phyloP scores from a whole-genome alignment of 2,888 invertebrate species.

The Rapana venosa region DNA sequence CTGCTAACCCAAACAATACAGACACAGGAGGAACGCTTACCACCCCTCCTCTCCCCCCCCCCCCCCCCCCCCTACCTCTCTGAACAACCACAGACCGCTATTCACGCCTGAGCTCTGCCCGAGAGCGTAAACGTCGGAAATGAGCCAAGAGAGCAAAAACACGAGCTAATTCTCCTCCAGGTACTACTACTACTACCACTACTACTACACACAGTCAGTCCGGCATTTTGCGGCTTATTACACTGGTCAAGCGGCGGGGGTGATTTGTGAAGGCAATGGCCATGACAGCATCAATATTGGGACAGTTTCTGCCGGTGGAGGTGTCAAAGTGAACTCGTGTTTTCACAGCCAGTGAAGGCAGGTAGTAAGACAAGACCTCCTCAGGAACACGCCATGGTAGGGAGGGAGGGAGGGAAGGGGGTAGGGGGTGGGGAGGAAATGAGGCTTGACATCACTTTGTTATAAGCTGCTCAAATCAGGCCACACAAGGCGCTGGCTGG shows the following conservation, averaged over 20 bases:
- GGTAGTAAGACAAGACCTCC: neutral
- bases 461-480: neutral
- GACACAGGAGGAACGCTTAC: no score
- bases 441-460: slow-evolving; percentile 2
- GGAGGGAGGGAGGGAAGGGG: no score
- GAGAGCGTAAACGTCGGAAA: neutral
- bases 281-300: slow-evolving; percentile 7
- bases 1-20: no score
- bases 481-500: neutral
- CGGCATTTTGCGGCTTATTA: neutral
- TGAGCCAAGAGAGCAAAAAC: neutral
- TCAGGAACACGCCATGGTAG: neutral
- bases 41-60: neutral
- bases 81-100: neutral
- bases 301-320: neutral
- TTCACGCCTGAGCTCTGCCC: neutral
- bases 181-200: neutral
- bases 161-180: neutral
- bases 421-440: neutral
- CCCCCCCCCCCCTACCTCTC: neutral
- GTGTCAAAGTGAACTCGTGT: slow-evolving; percentile 17
- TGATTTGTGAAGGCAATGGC: neutral
- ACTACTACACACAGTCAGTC: neutral
- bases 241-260: neutral
- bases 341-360: neutral